These are phyloP conservation scores for Zygothrica quintamaculata DNA, from an alignment of 2,888 invertebrate genomes.

Conservation along the genomic window DNA sequence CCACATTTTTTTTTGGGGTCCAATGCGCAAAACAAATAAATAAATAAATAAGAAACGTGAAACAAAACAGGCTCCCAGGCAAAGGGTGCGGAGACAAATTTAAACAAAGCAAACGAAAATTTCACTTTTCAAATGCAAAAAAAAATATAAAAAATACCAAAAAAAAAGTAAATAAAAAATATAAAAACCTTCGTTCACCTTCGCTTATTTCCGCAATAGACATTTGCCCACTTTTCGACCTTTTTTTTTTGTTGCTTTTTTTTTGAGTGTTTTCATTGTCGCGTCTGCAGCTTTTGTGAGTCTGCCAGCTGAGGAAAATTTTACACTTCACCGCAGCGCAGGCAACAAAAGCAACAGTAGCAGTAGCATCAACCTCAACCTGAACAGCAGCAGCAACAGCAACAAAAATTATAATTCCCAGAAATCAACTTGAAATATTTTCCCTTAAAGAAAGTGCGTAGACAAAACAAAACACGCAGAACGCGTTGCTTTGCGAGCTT, in stretches of 20 bases:
- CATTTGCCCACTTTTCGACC: conserved; percentile 41
- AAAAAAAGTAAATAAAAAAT: conserved; percentile 27
- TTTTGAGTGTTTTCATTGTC: too few relatives aligned
- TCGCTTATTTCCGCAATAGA: conserved; percentile 77
- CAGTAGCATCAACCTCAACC: too few relatives aligned
- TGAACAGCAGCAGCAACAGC: too few relatives aligned
- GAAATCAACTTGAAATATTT: conserved; percentile 33
- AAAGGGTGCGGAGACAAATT: conserved; percentile 30
- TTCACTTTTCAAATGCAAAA: conserved; percentile 79
- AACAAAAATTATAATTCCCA: conserved; percentile 24
- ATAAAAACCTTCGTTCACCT: conserved; percentile 70
- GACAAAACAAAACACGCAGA: conserved; percentile 45
- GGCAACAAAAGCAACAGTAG: conserved; percentile 12
- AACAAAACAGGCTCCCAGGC: conserved; percentile 27
- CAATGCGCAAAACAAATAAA: conserved; percentile 54
- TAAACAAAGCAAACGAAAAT: conserved; percentile 65
- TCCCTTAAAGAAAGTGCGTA: conserved; percentile 59
- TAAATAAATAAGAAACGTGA: conserved; percentile 35
- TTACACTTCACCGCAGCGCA: conserved; percentile 59
- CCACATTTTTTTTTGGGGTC: conserved; percentile 55
- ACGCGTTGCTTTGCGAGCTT: conserved; percentile 56
- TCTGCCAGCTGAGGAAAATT: conserved; percentile 59
- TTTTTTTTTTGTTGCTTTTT: conserved; percentile 58
- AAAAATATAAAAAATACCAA: conserved; percentile 15
- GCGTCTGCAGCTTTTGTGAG: conserved; percentile 39